phyloP scores from a whole-genome alignment of 2,797 vertebrate species.

The Peromyscus eremicus region DNA sequence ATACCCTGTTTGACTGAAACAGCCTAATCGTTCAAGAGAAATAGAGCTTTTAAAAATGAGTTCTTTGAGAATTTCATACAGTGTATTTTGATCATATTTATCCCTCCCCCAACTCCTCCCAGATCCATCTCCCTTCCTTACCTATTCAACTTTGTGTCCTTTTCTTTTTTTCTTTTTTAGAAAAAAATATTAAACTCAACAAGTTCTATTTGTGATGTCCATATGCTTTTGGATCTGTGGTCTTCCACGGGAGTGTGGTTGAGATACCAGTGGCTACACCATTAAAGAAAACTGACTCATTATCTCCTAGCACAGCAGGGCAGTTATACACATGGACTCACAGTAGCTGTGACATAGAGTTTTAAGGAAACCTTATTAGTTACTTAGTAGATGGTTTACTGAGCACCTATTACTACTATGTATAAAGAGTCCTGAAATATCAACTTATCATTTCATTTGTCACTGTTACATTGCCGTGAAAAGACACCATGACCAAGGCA shows the following conservation, averaged over 20 bases:
- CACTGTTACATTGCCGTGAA: background rate
- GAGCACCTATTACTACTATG: background rate
- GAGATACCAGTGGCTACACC: background rate
- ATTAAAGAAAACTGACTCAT: background rate
- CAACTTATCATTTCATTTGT: background rate
- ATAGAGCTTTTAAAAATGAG: background rate
- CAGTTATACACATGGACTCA: background rate
- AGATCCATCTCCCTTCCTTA: background rate
- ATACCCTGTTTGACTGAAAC: background rate
- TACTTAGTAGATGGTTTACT: constrained; percentile 5
- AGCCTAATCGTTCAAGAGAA: constrained; percentile 7
- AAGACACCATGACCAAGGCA: background rate
- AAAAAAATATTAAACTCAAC: background rate
- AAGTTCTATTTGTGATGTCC: background rate
- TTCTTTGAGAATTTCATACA: background rate
- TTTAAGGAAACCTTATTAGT: background rate
- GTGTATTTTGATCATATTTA: background rate
- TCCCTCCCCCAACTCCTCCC: too few species aligned
- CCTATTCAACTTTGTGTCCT: background rate
- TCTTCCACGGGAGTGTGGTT: background rate
- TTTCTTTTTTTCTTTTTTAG: too few species aligned
- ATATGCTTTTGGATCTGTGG: background rate
- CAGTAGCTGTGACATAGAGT: background rate
- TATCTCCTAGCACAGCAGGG: background rate
- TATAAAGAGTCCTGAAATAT: background rate